Percentiles rank a stretch among this genome's conserved stretches.
Evolutionary conservation across 2,888 invertebrate genomes (phyloP).

Genomic region (Lobophora halterata): DNA sequence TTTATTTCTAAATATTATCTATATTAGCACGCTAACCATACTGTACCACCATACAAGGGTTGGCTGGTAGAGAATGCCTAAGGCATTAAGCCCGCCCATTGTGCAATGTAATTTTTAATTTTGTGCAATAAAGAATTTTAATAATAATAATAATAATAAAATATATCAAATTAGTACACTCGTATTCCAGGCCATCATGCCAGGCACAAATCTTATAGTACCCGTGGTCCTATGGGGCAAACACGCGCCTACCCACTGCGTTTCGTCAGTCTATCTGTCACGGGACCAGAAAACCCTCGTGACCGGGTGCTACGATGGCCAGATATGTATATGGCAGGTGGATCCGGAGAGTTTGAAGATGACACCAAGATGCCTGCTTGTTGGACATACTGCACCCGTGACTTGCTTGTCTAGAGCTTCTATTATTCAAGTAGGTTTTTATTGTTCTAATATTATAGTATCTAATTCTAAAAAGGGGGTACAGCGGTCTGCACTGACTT

Average conservation of each 20-base stretch:
- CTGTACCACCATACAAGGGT: no score
- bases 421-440: slow-evolving; percentile 72
- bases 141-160: not conserved
- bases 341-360: slow-evolving; percentile 92
- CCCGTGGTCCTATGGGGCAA: slow-evolving; percentile 99
- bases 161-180: no score
- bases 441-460: no score
- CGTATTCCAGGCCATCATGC: slow-evolving; percentile 73
- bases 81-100: no score
- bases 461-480: no score
- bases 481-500: no score
- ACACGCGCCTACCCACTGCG: slow-evolving; percentile 97
- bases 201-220: slow-evolving; percentile 94
- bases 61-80: no score
- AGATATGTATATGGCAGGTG: slow-evolving; percentile 95
- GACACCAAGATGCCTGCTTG: slow-evolving; percentile 93
- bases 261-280: slow-evolving; percentile 95
- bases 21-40: no score
- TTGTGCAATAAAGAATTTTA: no score
- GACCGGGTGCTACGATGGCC: slow-evolving; percentile 99
- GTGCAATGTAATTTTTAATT: no score
- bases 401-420: slow-evolving; percentile 93
- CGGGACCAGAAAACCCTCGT: slow-evolving; percentile 95
- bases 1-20: no score
- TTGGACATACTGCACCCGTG: slow-evolving; percentile 98